A percentile compares a stretch with the other conserved stretches of the same genome.
Conservation (phyloP, 2,113 vertebrate species). For the Rhinopomastus cyanomelas region DNA sequence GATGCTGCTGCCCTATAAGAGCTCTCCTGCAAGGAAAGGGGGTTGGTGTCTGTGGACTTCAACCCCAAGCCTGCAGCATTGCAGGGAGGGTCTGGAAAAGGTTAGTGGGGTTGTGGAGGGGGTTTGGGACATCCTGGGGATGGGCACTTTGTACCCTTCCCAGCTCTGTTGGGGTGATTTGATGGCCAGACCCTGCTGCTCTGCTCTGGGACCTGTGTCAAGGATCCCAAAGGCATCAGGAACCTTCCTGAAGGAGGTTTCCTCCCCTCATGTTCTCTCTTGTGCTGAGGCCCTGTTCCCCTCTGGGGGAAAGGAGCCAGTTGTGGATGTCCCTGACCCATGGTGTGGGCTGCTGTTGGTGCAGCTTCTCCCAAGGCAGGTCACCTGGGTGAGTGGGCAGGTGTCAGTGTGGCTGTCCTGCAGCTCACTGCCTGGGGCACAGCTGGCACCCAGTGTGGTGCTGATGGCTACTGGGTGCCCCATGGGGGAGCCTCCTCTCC, state of each 20-base stretch:
- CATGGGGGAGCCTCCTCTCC: slow-evolving; percentile 23
- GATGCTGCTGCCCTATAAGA: no score
- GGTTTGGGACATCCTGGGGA: no score
- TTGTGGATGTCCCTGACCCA: fast-evolving
- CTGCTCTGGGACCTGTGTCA: fast-evolving
- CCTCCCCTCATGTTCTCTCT: fast-evolving
- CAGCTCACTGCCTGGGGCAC: neutral
- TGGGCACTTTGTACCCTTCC: no score
- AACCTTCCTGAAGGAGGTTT: neutral
- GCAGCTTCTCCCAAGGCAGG: neutral
- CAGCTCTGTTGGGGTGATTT: no score
- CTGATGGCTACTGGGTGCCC: neutral
- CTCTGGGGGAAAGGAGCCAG: fast-evolving
- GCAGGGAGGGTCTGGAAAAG: no score
- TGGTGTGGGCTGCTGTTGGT: fast-evolving
- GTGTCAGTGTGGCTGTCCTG: neutral
- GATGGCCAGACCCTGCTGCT: fast-evolving
- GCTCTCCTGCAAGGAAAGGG: no score
- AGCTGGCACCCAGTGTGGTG: neutral
- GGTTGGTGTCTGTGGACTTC: no score
- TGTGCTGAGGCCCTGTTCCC: fast-evolving
- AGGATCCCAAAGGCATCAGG: no score
- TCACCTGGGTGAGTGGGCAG: fast-evolving
- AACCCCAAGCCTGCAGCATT: no score
- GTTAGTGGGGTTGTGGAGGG: no score